Conservation (phyloP, 2,797 vertebrate genomes). For the Cossypha niveicapilla region DNA sequence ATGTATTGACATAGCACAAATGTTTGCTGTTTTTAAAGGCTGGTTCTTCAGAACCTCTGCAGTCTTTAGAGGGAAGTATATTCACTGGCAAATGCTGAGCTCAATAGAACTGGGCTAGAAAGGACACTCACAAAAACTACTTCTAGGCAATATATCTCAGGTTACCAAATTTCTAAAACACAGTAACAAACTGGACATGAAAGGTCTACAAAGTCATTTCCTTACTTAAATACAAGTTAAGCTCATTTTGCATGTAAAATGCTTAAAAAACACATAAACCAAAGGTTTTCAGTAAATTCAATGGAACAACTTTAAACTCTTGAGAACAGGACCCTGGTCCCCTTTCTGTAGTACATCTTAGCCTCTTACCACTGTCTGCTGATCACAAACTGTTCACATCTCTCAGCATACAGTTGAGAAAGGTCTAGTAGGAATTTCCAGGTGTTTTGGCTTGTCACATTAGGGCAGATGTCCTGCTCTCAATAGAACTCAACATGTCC, state of each 20-base stretch:
- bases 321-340: background rate
- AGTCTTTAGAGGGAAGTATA: background rate
- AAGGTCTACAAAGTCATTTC: background rate
- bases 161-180: background rate
- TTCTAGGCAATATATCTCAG: background rate
- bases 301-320: background rate
- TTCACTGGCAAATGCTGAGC: background rate
- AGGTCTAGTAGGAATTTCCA: background rate
- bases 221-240: background rate
- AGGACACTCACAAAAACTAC: background rate
- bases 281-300: background rate
- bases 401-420: background rate
- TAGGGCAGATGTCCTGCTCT: background rate
- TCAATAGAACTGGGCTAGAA: background rate
- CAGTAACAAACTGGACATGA: background rate
- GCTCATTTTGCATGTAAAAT: background rate
- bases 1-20: conserved; percentile 3
- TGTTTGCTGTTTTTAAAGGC: background rate
- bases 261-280: background rate
- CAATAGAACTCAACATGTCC: background rate
- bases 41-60: background rate
- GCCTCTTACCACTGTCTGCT: background rate
- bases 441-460: background rate
- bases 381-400: background rate
- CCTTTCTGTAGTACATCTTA: background rate